These are phyloP conservation scores for Microctenopoma lineatum DNA, from an alignment of 2,797 vertebrate genomes.

Conservation along the genomic window DNA sequence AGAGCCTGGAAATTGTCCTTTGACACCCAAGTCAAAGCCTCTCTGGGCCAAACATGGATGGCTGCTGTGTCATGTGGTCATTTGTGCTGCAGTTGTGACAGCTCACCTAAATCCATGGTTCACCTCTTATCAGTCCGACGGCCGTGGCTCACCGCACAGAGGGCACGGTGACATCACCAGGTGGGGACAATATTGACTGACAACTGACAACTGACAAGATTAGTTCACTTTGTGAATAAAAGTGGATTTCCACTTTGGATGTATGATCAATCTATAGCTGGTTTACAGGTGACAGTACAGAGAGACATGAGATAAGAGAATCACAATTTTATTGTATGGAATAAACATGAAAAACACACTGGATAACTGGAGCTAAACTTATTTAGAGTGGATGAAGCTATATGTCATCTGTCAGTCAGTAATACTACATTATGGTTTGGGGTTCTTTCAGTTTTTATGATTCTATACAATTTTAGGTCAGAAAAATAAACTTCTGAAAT, in stretches of 20 bases:
- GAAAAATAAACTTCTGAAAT: constrained; percentile 9
- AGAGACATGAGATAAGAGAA: background rate
- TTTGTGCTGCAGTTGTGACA: constrained; percentile 11
- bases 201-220: constrained; percentile 5
- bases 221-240: background rate
- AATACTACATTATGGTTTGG: constrained; percentile 5
- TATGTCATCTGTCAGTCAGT: background rate
- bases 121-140: constrained; percentile 69
- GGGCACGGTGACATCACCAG: constrained; percentile 65
- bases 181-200: constrained; percentile 7
- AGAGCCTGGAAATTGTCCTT: background rate
- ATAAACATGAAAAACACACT: background rate
- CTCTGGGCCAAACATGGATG: background rate
- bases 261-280: background rate
- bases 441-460: background rate
- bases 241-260: background rate
- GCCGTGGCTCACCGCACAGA: constrained; percentile 1
- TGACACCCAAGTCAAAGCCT: background rate
- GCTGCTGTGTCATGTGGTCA: background rate
- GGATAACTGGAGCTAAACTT: background rate
- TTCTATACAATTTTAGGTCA: background rate
- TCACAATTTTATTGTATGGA: constrained; percentile 20
- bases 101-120: constrained; percentile 65
- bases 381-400: background rate
- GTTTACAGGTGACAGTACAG: constrained; percentile 1